Percentiles rank a stretch among this genome's conserved stretches.
These are phyloP conservation scores for Ophion ventricosus DNA, from an alignment of 2,888 invertebrate species.

Conservation along the genomic window DNA sequence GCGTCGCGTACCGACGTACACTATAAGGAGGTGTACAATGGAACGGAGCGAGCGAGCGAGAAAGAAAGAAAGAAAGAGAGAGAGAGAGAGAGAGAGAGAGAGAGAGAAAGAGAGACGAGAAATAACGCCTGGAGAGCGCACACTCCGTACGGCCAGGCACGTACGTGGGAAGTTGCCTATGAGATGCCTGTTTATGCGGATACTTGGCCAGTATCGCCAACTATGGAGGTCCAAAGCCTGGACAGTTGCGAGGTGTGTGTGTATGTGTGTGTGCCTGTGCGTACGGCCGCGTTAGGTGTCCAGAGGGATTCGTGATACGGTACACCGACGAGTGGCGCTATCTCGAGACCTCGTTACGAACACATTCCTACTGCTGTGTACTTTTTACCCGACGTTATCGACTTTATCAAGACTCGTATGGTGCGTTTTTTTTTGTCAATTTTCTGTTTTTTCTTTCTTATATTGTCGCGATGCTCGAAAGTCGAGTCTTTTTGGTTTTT, in stretches of 20 bases:
- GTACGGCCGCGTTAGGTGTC: not conserved
- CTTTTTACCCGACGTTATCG: conserved; percentile 2
- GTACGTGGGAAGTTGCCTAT: conserved; percentile 9
- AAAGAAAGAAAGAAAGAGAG: not conserved
- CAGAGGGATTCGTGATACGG: not conserved
- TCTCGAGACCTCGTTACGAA: conserved; percentile 14
- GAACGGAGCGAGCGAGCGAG: not conserved
- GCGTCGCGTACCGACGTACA: not conserved
- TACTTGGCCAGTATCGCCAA: conserved; percentile 68
- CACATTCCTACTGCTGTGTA: not conserved
- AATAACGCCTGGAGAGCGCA: conserved; percentile 47
- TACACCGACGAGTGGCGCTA: conserved; percentile 24
- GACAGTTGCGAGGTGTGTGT: conserved; percentile 26
- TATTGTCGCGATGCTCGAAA: no score
- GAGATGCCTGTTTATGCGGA: conserved; percentile 10
- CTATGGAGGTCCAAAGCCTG: conserved; percentile 65
- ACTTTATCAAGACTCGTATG: not conserved
- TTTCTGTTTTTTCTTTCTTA: not conserved
- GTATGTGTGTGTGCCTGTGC: conserved; percentile 11
- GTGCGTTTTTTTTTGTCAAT: not conserved
- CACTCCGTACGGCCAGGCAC: not conserved
- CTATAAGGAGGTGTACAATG: not conserved
- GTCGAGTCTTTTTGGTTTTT: not conserved
- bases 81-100: not conserved
- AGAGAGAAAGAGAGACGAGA: not conserved